Conservation (phyloP, 2,797 vertebrate genomes). For the Huso huso region DNA sequence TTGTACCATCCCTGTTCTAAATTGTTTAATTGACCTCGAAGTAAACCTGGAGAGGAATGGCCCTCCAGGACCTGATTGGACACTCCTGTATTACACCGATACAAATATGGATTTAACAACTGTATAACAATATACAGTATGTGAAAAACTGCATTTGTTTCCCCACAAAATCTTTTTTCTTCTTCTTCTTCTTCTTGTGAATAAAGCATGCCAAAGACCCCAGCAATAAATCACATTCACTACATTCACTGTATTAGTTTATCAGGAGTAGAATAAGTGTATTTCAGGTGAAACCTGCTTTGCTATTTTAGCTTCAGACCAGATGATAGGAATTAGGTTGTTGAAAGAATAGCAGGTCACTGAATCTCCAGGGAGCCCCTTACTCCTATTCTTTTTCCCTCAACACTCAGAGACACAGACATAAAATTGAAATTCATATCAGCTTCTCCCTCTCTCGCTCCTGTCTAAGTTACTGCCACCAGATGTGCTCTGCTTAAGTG, state of each 20-base stretch:
- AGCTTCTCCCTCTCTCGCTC: no score
- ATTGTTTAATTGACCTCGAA: no score
- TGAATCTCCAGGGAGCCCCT: slow-evolving; percentile 4
- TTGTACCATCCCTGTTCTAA: no score
- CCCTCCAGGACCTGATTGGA: no score
- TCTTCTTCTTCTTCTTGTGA: no score
- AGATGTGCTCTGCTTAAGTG: not conserved
- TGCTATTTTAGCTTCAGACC: not conserved
- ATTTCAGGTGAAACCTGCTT: not conserved
- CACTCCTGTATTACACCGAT: no score
- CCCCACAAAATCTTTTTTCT: no score
- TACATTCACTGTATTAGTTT: not conserved
- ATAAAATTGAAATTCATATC: slow-evolving; percentile 3
- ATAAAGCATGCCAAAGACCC: no score
- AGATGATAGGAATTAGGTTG: slow-evolving; percentile 9
- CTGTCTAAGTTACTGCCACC: not conserved
- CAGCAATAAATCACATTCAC: slow-evolving; percentile 1
- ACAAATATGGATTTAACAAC: no score
- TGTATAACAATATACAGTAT: no score
- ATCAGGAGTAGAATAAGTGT: not conserved
- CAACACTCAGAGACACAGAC: not conserved
- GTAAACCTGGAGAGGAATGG: no score
- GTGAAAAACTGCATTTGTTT: no score
- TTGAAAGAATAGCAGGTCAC: slow-evolving; percentile 4
- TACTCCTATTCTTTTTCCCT: not conserved